Conservation (phyloP, 1,140 invertebrate species). For the Heliconius hewitsoni region DNA sequence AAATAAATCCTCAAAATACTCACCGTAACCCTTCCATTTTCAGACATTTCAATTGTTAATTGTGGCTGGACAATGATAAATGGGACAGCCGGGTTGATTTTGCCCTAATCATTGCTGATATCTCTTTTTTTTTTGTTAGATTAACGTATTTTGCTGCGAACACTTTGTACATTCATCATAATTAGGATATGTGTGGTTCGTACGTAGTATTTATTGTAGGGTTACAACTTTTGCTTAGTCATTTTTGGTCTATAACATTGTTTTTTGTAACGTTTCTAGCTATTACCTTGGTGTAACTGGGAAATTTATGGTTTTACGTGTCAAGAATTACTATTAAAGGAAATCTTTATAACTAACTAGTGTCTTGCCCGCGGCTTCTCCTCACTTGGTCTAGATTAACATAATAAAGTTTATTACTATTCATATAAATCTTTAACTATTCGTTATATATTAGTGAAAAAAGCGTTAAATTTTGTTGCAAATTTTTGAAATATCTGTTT, state of each 20-base stretch:
- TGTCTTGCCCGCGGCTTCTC: too few species aligned
- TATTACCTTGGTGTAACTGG: too few species aligned
- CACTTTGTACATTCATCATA: slow-evolving; percentile 1
- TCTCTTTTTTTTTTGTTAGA: slow-evolving; percentile 24
- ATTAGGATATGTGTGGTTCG: neutral
- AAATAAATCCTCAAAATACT: neutral
- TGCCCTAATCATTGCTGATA: slow-evolving; percentile 30
- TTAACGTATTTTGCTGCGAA: slow-evolving; percentile 14
- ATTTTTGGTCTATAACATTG: neutral
- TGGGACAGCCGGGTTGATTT: slow-evolving; percentile 30
- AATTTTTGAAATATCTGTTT: too few species aligned
- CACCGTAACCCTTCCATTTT: slow-evolving; percentile 29
- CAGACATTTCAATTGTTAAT: slow-evolving; percentile 57
- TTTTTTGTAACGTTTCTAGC: neutral
- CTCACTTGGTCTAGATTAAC: too few species aligned
- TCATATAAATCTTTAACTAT: too few species aligned
- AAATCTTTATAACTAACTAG: neutral
- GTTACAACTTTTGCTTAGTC: neutral
- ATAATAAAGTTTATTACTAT: too few species aligned
- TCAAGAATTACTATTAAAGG: too few species aligned
- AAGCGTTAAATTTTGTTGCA: too few species aligned
- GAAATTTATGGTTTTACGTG: too few species aligned
- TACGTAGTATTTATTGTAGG: neutral
- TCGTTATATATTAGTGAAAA: too few species aligned
- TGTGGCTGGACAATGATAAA: slow-evolving; percentile 49